Evolutionary conservation across 2,888 invertebrate genomes (phyloP).

Genomic region (Furcula furcula): DNA sequence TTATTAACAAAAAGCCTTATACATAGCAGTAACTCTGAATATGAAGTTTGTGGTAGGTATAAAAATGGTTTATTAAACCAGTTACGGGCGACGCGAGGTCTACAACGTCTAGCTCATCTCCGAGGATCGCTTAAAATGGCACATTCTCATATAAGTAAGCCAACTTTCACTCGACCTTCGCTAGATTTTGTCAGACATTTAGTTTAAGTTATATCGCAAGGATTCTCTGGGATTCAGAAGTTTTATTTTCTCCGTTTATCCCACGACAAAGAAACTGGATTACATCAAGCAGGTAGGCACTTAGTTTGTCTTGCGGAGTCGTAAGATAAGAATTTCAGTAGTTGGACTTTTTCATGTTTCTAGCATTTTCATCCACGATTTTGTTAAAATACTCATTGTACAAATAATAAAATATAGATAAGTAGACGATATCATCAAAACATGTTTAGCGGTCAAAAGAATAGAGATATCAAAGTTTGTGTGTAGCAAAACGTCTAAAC

Average conservation of each 20-base stretch:
- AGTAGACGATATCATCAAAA: too few relatives aligned
- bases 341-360: constrained; percentile 7
- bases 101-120: constrained; percentile 19
- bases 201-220: constrained; percentile 25
- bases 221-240: constrained; percentile 28
- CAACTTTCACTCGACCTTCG: constrained; percentile 25
- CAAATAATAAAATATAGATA: too few relatives aligned
- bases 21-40: too few relatives aligned
- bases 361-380: constrained; percentile 13
- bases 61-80: constrained; percentile 5
- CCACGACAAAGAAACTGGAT: constrained; percentile 33
- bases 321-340: constrained; percentile 17
- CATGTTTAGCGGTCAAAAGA: too few relatives aligned
- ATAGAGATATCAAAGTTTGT: too few relatives aligned
- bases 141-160: constrained; percentile 13
- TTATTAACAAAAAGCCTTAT: too few relatives aligned
- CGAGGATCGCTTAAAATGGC: constrained; percentile 19
- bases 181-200: constrained; percentile 20
- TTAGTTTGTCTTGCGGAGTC: constrained; percentile 20
- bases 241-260: constrained; percentile 35
- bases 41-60: too few relatives aligned
- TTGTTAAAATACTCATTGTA: too few relatives aligned
- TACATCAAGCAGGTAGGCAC: constrained; percentile 27
- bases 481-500: too few relatives aligned
- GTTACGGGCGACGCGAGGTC: constrained; percentile 4